These are phyloP conservation scores for Drosophila arizonae DNA, from an alignment of 1,140 invertebrate genomes.

Conservation along the genomic window DNA sequence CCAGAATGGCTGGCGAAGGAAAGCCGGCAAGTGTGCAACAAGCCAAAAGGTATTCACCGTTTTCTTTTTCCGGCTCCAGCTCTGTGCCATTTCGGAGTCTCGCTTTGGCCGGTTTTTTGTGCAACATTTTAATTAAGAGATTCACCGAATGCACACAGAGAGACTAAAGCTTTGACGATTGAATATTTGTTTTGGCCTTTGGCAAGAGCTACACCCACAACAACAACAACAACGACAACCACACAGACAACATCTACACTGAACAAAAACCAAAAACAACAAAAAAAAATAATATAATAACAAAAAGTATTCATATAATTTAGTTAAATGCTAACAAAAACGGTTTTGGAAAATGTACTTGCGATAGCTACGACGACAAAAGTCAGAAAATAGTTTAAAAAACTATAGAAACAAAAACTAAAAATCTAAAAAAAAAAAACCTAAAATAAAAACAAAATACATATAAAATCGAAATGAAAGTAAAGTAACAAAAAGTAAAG, in stretches of 20 bases:
- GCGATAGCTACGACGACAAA: constrained; percentile 73
- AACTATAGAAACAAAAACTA: constrained; percentile 66
- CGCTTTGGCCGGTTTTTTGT: constrained; percentile 59
- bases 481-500: constrained; percentile 40
- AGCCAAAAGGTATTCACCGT: constrained; percentile 53
- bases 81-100: constrained; percentile 22
- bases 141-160: too few relatives aligned
- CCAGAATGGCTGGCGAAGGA: constrained; percentile 4
- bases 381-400: constrained; percentile 76
- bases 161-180: constrained; percentile 21
- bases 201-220: constrained; percentile 3
- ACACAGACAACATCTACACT: constrained; percentile 23
- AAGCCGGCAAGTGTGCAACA: constrained; percentile 57
- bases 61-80: constrained; percentile 57
- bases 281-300: constrained; percentile 27
- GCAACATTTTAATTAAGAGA: constrained; percentile 68
- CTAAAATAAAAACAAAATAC: constrained; percentile 41
- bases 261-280: constrained; percentile 6
- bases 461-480: constrained; percentile 51
- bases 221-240: constrained; percentile 23
- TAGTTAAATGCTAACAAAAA: constrained; percentile 82
- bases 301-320: constrained; percentile 75
- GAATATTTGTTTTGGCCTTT: constrained; percentile 20
- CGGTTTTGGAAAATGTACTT: constrained; percentile 82
- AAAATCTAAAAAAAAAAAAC: constrained; percentile 35